A percentile compares a stretch with the other conserved stretches of the same genome.
phyloP scores from a whole-genome alignment of 2,888 invertebrate species.

The Harpagoxenus sublaevis region DNA sequence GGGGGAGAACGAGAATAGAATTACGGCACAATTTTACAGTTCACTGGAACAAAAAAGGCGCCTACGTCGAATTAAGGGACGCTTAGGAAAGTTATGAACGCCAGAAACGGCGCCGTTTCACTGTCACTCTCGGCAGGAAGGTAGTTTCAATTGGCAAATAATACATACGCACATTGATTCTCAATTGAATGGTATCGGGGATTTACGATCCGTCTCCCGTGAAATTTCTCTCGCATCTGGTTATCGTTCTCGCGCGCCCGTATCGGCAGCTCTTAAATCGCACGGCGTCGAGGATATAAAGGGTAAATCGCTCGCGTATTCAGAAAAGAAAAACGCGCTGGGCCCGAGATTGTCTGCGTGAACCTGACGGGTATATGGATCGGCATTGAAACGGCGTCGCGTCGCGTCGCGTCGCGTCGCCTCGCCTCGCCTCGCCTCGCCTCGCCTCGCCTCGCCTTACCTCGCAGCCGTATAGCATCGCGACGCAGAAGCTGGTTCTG shows the following conservation, averaged over 20 bases:
- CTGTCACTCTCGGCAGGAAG: not conserved
- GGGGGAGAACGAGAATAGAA: not conserved
- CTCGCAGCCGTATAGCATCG: slow-evolving; percentile 15
- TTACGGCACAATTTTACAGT: slow-evolving; percentile 3
- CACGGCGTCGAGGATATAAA: slow-evolving; percentile 26
- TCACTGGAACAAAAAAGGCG: not conserved
- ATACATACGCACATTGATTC: slow-evolving; percentile 43
- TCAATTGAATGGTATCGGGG: slow-evolving; percentile 29
- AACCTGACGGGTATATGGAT: slow-evolving; percentile 42
- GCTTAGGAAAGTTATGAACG: slow-evolving; percentile 3
- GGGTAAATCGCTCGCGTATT: slow-evolving; percentile 46
- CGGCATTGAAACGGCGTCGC: slow-evolving; percentile 24
- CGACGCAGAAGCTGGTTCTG: slow-evolving; percentile 33
- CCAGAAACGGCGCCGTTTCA: not conserved
- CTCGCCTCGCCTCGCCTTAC: not conserved
- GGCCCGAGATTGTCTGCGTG: slow-evolving; percentile 36
- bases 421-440: not conserved
- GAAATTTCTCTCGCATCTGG: slow-evolving; percentile 47
- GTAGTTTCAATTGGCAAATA: slow-evolving; percentile 32
- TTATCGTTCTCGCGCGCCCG: slow-evolving; percentile 27
- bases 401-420: not conserved
- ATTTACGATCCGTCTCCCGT: slow-evolving; percentile 34
- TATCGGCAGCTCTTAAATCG: slow-evolving; percentile 47
- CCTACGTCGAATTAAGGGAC: slow-evolving; percentile 18
- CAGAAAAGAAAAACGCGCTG: slow-evolving; percentile 38